These are phyloP conservation scores for Pocota personata DNA, from an alignment of 2,888 invertebrate genomes.

Conservation along the genomic window DNA sequence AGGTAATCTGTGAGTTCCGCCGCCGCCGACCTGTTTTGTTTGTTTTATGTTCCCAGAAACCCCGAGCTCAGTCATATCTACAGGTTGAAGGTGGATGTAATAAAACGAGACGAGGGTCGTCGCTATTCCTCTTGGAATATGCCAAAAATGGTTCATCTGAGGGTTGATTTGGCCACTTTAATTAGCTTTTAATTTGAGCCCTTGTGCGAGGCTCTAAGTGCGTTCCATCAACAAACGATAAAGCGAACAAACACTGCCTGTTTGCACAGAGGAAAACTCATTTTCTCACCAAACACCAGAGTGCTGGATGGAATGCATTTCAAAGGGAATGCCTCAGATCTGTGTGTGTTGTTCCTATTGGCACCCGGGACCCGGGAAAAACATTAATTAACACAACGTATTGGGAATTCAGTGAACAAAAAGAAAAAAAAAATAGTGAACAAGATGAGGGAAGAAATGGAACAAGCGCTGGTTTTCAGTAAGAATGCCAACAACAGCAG, in stretches of 20 bases:
- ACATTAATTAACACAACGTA: conserved; percentile 71
- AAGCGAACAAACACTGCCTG: conserved; percentile 54
- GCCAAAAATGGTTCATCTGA: conserved; percentile 12
- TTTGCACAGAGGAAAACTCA: conserved; percentile 43
- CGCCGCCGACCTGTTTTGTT: conserved; percentile 56
- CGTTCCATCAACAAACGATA: conserved; percentile 63
- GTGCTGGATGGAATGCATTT: conserved; percentile 1
- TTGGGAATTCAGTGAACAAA: conserved; percentile 42
- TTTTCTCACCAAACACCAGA: conserved; percentile 46
- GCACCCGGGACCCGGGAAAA: conserved; percentile 49
- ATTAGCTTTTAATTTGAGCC: conserved; percentile 70
- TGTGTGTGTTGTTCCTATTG: conserved; percentile 58
- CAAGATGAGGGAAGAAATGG: conserved; percentile 44
- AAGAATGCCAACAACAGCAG: conserved; percentile 52
- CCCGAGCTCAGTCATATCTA: neutral
- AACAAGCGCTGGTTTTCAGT: conserved; percentile 60
- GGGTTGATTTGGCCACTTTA: conserved; percentile 51
- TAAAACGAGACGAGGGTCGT: conserved; percentile 36
- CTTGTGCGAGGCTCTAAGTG: conserved; percentile 46
- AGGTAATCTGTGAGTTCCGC: conserved; percentile 40
- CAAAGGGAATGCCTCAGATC: neutral
- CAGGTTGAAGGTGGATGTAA: conserved; percentile 59
- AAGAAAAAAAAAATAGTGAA: neutral
- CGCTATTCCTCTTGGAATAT: neutral
- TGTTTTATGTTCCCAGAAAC: conserved; percentile 56